Evolutionary conservation across 2,113 vertebrate genomes (phyloP).

Genomic region (Pontoporia blainvillei): DNA sequence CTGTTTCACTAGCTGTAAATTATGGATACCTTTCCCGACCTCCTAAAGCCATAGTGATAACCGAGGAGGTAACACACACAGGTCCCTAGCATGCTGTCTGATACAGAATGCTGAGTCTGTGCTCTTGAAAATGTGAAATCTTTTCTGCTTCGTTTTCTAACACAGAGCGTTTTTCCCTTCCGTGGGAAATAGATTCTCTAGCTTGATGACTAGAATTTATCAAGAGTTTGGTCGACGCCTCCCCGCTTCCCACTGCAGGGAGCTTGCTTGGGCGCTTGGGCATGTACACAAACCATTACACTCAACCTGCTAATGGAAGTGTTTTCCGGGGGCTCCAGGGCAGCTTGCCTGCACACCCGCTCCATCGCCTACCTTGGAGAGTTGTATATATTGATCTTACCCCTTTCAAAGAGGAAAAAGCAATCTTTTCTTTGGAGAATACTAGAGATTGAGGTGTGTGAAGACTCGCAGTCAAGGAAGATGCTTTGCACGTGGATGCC

Average conservation of each 20-base stretch:
- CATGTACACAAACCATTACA: no score
- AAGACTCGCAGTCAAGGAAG: not conserved
- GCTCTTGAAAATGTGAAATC: not conserved
- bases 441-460: not conserved
- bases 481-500: not conserved
- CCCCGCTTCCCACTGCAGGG: accelerated
- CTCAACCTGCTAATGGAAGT: not conserved
- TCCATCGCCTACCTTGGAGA: not conserved
- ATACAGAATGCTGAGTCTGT: not conserved
- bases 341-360: accelerated
- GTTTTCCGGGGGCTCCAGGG: not conserved
- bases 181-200: not conserved
- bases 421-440: not conserved
- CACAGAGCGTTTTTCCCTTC: not conserved
- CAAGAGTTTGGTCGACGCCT: not conserved
- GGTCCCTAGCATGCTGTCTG: not conserved
- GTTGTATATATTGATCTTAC: not conserved
- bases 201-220: not conserved
- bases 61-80: not conserved
- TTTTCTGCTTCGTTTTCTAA: not conserved
- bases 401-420: not conserved
- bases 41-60: not conserved
- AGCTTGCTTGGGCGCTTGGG: not conserved
- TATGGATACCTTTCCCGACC: not conserved
- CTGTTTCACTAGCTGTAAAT: not conserved